Percentiles rank a stretch among this genome's conserved stretches.
Conservation (phyloP, 2,797 vertebrate genomes). For the Onychomys arenicola region DNA sequence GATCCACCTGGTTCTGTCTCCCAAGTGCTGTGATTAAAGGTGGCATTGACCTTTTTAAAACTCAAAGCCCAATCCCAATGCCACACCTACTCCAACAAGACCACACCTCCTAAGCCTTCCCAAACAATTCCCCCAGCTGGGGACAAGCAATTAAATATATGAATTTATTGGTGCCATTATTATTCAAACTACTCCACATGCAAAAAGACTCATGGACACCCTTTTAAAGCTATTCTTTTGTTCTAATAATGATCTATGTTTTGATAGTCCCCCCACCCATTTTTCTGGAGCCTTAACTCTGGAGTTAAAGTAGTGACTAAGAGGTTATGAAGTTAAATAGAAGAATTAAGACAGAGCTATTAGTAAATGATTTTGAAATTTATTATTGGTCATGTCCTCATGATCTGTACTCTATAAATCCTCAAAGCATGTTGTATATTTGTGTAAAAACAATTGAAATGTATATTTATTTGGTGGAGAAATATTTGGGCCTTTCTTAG, state of each 20-base stretch:
- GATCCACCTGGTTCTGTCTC: no score
- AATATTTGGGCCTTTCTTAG: not conserved
- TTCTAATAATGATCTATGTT: not conserved
- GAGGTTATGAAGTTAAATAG: not conserved
- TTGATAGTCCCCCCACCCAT: not conserved
- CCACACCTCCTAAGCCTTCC: not conserved
- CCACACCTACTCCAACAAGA: not conserved
- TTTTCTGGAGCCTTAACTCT: not conserved
- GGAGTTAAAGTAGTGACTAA: not conserved
- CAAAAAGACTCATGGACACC: not conserved
- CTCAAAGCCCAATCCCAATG: not conserved
- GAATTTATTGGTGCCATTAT: not conserved
- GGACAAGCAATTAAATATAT: not conserved
- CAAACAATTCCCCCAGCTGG: not conserved
- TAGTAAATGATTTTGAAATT: not conserved
- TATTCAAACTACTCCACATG: not conserved
- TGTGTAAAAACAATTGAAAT: not conserved
- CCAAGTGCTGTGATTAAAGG: no score
- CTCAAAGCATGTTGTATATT: not conserved
- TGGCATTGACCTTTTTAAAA: not conserved
- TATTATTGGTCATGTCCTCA: not conserved
- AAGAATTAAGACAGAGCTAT: not conserved
- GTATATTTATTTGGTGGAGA: conserved; percentile 47
- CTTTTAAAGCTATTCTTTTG: not conserved
- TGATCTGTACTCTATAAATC: not conserved